Evolutionary conservation across 2,113 vertebrate genomes (phyloP), one percentile per base, ranked within the genome.

Genomic region (Emydura subglobosa): DNA sequence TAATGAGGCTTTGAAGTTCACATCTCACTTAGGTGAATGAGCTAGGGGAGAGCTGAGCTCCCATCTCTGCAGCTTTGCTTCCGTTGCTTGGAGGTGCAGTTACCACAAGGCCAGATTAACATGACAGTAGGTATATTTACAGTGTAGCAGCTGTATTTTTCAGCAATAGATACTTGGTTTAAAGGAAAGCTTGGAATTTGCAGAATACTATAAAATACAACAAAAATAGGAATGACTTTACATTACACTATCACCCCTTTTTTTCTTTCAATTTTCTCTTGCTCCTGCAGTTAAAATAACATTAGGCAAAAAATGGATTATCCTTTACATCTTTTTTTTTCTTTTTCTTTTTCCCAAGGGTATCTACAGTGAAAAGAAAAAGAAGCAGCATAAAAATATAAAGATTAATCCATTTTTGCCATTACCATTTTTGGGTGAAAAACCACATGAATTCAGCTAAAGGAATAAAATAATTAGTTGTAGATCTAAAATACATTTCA

Each of bases 1-100:
- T 79, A 85, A 74, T 74, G 68, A 47, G 59, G 61, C 84, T 94
- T 84, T 89, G 90, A 92, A 94, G 85, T 85, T 85, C 55, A 50
- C 3, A 2, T 55, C 4, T 65, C 83, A 54, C 74, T 86, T 78
- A 29, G 34, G 79, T 74, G 51, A 90, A 85, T 49, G 54, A 31
- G 42, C 49, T 39, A 31, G 88, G 82, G 84, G 42, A 47, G 54
- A 61, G 19, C 34, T 74, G 16, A 24, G 34, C 22, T 31, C 85
- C 74, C 34, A 25, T 55, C 88, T 87, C 21, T 54, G 82, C n/a
- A 27, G 82, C 68, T 83, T 87, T 83, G 13, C 79, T 34, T 34
- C 55, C 79, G 53, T 59, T 80, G 80, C 55, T 90, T 83, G 54
- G 80, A 21, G 57, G 24, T 10, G 44, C 42, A 68, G 78, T 59